Base-by-base conservation (phyloP, 2,113 vertebrate genomes). In the Eulacestoma nigropectus region DNA sequence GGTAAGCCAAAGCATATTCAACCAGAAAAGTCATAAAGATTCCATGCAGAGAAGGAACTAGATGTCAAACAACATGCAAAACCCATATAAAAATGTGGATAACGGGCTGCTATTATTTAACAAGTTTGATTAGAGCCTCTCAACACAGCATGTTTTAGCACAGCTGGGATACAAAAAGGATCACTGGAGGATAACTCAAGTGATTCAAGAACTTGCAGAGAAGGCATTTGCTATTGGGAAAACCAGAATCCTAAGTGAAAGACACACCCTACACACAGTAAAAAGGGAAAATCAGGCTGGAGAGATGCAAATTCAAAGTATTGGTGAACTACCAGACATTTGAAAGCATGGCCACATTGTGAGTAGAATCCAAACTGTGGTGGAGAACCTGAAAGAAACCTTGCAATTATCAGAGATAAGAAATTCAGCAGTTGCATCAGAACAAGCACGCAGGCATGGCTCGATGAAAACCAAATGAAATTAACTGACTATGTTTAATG, bases 401-500 rank as follows among this genome's bases (percentile, higher is more conserved):
- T 80, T 73, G 42, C 77, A 76, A 41, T 84, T 80, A 91, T 29
- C 52, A 72, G 47, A 94, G 79, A 85, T 23, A 65, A 72, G 78
- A 80, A 92, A 86, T 81, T 93, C 52, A 84, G 69, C 80, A 90
- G 72, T 59, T 76, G 49, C 75, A 88, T 57, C 75, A 89, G 83
- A 84, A 86, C 33, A 84, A 86, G 91, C 41, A 82, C 2, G 9
- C 52, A 78, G 35, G 49, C 76, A 87, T 0, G 1, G 69, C 79
- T 90, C 2, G 0, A 74, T 88, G 64, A 92, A 96, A 96, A 93
- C 68, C 65, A 78, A 94, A 94, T 62, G 68, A 93, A 96, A 94
- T 95, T 94, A 96, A 96, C 93, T 84, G 93, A 90, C 95, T 95
- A 86, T 69, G 83, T 93, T 93, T 94, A 95, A 93, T 82, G 90